These are phyloP conservation scores for Rallus limicola DNA, from an alignment of 2,113 vertebrate species.

Conservation along the genomic window DNA sequence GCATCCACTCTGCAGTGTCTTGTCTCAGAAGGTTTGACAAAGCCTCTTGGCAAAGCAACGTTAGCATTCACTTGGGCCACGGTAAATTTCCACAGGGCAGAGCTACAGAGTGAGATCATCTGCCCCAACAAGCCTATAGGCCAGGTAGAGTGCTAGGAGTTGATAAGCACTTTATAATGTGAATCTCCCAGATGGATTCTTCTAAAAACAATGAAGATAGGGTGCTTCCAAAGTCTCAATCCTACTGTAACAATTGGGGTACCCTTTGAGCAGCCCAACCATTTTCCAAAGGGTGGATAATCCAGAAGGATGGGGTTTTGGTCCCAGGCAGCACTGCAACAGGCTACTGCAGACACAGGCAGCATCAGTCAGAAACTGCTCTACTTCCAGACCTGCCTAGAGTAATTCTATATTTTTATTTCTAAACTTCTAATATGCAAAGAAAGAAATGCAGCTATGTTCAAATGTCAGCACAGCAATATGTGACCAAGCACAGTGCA, in stretches of 20 bases:
- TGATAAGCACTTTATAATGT: not conserved
- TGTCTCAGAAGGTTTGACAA: not conserved
- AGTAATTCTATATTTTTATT: not conserved
- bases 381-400: not conserved
- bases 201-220: not conserved
- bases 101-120: not conserved
- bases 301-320: not conserved
- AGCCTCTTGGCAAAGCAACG: not conserved
- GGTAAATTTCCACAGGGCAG: not conserved
- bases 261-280: not conserved
- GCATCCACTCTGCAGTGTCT: not conserved
- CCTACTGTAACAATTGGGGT: not conserved
- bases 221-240: not conserved
- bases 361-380: not conserved
- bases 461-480: slow-evolving; percentile 28
- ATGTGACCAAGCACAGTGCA: not conserved
- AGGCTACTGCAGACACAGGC: not conserved
- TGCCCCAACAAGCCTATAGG: not conserved
- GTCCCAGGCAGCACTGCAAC: not conserved
- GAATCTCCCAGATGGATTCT: not conserved
- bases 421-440: not conserved
- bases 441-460: not conserved
- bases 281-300: not conserved
- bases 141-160: not conserved
- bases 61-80: not conserved